Base-by-base conservation (phyloP, 1,140 invertebrate genomes). In the Heterodera carotae region DNA sequence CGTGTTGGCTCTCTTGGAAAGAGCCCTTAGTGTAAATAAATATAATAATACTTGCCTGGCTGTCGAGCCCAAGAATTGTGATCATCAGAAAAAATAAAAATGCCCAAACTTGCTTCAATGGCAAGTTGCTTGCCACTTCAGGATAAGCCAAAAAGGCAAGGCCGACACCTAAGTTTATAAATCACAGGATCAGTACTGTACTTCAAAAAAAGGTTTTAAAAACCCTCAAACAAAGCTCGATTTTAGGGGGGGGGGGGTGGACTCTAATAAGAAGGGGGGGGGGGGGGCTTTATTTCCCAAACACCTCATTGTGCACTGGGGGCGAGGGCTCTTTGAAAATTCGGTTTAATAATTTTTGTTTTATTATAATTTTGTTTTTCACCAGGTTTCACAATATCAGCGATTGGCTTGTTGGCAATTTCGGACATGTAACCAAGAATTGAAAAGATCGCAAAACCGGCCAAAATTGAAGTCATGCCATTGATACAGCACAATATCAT, bases 371-470 rank as follows among this genome's bases (percentile, higher is more conserved):
- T n/a, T n/a, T n/a, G n/a, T 12, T 43, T 43, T 12, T 43, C 15
- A 22, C 48, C 84, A 15, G 87, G 85, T 48, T 88, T 87, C 3
- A 88, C 86, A 79, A 87, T 87, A n/a, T 88, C 82, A 31, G 81
- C 77, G 69, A 87, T 86, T 53, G 83, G 75, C 69, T 86, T 87
- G 29, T 83, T 69, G 1, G 85, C 82, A 48, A 81, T 60, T 8
- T 59, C 36, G 22, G 89, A 88, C 88, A 90, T 90, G 82, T 89
- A 88, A 1, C 93, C 93, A 27, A 95, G 88, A 72, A 95, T 92
- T 0, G 93, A 93, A 85, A 95, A 95, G 75, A 94, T 94, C 5
- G 94, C 94, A 72, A 93, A 92, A 31, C 93, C 94, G 15, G 94
- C 93, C 36, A 95, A 88, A 7, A 95, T 88, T 81, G 93, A 94